These are phyloP conservation scores for Ptilodon capucinus DNA, from an alignment of 2,888 invertebrate species.

Conservation along the genomic window DNA sequence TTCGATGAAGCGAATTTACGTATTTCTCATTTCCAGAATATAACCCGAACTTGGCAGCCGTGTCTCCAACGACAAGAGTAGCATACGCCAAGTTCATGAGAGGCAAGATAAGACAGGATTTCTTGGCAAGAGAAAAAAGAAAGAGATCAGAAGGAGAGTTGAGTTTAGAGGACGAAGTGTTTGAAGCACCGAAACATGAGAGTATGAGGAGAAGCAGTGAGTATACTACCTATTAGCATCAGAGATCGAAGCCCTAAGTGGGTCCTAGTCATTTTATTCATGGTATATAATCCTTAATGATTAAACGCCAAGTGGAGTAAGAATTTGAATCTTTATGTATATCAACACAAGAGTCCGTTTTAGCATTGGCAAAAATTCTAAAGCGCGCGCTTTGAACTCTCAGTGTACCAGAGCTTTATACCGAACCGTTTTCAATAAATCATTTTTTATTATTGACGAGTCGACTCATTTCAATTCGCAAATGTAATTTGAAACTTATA, in stretches of 20 bases:
- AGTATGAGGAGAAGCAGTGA: constrained; percentile 43
- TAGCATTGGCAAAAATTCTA: too few relatives aligned
- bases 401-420: too few relatives aligned
- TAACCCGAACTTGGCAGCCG: constrained; percentile 89
- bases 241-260: too few relatives aligned
- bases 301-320: too few relatives aligned
- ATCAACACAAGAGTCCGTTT: too few relatives aligned
- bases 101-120: constrained; percentile 85
- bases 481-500: background rate
- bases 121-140: constrained; percentile 47
- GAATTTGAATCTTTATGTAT: too few relatives aligned
- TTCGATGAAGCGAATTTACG: background rate
- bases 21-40: constrained; percentile 80
- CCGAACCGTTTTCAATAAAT: too few relatives aligned
- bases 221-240: constrained; percentile 10
- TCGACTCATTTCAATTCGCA: background rate
- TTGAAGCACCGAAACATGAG: constrained; percentile 49
- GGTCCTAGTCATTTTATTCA: too few relatives aligned
- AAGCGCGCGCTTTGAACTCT: too few relatives aligned
- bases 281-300: too few relatives aligned
- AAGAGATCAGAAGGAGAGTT: constrained; percentile 36
- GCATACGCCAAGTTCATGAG: constrained; percentile 95
- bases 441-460: background rate
- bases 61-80: constrained; percentile 90
- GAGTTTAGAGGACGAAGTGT: constrained; percentile 60